These are phyloP conservation scores for Onychostruthus taczanowskii DNA, from an alignment of 2,113 vertebrate genomes.

Conservation along the genomic window DNA sequence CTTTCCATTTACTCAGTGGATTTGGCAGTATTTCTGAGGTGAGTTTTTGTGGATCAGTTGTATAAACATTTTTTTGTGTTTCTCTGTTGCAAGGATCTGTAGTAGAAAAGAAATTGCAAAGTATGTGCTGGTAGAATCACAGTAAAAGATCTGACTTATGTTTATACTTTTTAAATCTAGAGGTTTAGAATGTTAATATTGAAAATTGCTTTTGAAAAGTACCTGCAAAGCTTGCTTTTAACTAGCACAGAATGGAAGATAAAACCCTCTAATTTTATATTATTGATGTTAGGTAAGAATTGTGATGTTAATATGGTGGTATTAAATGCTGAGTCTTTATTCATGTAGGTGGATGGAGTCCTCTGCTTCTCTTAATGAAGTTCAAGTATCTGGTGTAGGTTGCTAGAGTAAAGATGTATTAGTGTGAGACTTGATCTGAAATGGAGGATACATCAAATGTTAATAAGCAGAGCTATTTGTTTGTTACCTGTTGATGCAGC, in stretches of 20 bases:
- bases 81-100: neutral
- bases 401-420: neutral
- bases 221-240: neutral
- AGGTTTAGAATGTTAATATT: neutral
- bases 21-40: neutral
- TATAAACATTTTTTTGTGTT: neutral
- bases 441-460: neutral
- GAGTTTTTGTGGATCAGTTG: neutral
- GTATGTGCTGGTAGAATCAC: neutral
- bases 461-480: neutral
- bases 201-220: neutral
- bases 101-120: neutral
- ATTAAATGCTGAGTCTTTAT: neutral
- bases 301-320: neutral
- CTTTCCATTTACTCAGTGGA: neutral
- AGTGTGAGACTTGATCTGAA: neutral
- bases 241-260: neutral
- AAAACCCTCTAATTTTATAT: neutral
- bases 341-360: neutral
- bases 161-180: neutral
- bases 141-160: neutral
- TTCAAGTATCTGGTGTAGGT: neutral
- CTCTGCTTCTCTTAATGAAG: neutral
- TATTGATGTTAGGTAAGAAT: neutral
- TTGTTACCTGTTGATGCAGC: neutral